Base-by-base conservation (phyloP, 1,140 invertebrate genomes). In the Stenopsyche tienmushanensis region DNA sequence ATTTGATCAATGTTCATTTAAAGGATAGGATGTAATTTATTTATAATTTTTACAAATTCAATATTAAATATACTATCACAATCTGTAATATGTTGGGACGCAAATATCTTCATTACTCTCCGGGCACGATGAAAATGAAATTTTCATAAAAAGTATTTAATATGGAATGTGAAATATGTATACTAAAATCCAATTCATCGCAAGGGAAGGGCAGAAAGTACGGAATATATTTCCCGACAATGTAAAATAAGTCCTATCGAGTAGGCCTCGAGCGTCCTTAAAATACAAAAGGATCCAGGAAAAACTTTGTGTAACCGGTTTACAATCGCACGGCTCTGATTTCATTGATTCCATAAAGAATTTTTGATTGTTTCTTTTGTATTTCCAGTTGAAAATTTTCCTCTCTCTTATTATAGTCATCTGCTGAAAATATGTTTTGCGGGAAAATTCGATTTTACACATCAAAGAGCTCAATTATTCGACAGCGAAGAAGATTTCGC, bases 281-380 rank as follows among this genome's bases (percentile, higher is more conserved):
- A 57, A 53, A 21, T 42, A 57, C 54, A 57, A 57, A 57, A 41
- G 54, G 23, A 57, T 24, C 34, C 34, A 57, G 54, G 54, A 57
- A 34, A 13, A 34, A 34, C 29, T 34, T 34, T 34, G 29, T 34
- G 5, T 34, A 34, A 34, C 29, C 29, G 29, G 13, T 34, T 34
- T 34, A 34, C 29, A 34, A 34, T 34, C 29, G 29, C 29, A 34
- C 29, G 5, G 29, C 29, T 34, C 29, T 34, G 29, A 34, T 34
- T 34, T 34, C 29, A 34, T 34, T 34, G 29, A 34, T 34, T 13
- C 29, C 13, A 34, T 34, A 34, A 34, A 34, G 29, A 7, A 34
- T 34, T 34, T 34, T 34, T 34, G 29, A 34, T 34, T 34, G 29
- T 34, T 34, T 34, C 29, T 34, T 34, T 34, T 34, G 29, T 34